Base-by-base conservation (phyloP, 2,113 vertebrate species). In the Esox niger region DNA sequence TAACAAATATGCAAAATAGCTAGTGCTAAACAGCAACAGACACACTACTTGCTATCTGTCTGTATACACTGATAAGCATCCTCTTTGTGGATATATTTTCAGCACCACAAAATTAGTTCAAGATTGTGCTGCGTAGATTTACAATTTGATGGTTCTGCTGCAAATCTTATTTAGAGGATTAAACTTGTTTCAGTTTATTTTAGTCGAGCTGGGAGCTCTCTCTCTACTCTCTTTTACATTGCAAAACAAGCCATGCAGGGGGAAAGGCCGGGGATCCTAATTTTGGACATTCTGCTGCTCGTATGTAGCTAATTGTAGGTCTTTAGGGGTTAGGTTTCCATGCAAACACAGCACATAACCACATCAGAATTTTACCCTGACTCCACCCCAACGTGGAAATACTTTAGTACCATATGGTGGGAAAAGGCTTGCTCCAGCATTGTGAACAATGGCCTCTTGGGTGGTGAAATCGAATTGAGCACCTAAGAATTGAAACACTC, bases 301-400 rank as follows among this genome's bases (percentile, higher is more conserved):
- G 32, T 25, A 71, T 54, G 43, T 62, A 70, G 81, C 78, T 82
- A 79, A 85, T 82, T 82, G 71, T 66, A 77, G 80, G 81, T 55
- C 73, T 70, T 75, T 61, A 68, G 68, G 74, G 81, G 73, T 70
- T 35, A 47, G 26, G 47, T 69, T 25, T 68, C 21, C 32, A 70
- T 61, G 62, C 55, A 80, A 77, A 72, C 67, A 43, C 15, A 77
- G 76, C 72, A 68, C 56, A 71, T 62, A 75, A 74, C 81, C 81
- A 70, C 78, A 81, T 74, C 56, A 79, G 69, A 65, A 75, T 63
- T 56, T 26, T 11, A 75, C 81, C 84, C 75, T 15, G 67, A 75
- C 82, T 86, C 75, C 83, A 85, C 77, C 83, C 74, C n/a, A 52
- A 21, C 47, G 21, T 52, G n/a, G 47, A 52, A 52, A 52, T 9